These are phyloP conservation scores for Drosophila simulans DNA, from an alignment of 1,140 invertebrate species.

Conservation along the genomic window DNA sequence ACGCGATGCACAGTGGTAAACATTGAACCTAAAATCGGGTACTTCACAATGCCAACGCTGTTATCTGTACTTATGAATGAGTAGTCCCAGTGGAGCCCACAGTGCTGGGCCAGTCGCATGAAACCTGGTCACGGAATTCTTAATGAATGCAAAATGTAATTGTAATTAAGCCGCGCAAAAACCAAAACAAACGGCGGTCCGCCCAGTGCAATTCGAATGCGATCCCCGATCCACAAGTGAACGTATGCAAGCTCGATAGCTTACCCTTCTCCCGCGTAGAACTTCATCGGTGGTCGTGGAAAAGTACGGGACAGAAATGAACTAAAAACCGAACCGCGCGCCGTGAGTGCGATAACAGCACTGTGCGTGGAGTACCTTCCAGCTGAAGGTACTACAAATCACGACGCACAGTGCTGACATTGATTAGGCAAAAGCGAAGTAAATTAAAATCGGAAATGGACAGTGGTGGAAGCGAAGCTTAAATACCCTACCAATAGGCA, in stretches of 20 bases:
- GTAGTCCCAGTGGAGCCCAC: background rate
- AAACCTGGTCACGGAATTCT: conserved; percentile 23
- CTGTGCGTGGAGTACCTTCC: conserved; percentile 62
- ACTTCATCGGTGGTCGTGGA: conserved; percentile 47
- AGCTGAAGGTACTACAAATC: conserved; percentile 48
- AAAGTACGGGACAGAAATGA: conserved; percentile 56
- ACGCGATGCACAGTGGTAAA: conserved; percentile 36
- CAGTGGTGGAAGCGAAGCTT: background rate
- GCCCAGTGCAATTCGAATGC: conserved; percentile 24
- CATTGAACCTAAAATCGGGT: background rate
- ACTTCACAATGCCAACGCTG: background rate
- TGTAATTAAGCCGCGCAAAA: conserved; percentile 32
- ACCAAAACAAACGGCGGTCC: background rate
- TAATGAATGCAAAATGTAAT: conserved; percentile 42
- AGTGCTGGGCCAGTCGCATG: conserved; percentile 5
- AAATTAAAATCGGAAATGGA: background rate
- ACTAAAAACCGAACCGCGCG: conserved; percentile 28
- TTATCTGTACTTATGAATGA: conserved; percentile 1
- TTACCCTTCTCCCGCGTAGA: conserved; percentile 30
- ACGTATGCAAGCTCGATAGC: background rate
- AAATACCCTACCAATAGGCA: conserved; percentile 3
- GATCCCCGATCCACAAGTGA: conserved; percentile 5
- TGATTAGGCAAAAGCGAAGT: conserved; percentile 38
- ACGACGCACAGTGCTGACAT: conserved; percentile 51
- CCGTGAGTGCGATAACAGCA: conserved; percentile 63